Evolutionary conservation across 2,797 vertebrate genomes (phyloP).

Genomic region (Parambassis ranga): DNA sequence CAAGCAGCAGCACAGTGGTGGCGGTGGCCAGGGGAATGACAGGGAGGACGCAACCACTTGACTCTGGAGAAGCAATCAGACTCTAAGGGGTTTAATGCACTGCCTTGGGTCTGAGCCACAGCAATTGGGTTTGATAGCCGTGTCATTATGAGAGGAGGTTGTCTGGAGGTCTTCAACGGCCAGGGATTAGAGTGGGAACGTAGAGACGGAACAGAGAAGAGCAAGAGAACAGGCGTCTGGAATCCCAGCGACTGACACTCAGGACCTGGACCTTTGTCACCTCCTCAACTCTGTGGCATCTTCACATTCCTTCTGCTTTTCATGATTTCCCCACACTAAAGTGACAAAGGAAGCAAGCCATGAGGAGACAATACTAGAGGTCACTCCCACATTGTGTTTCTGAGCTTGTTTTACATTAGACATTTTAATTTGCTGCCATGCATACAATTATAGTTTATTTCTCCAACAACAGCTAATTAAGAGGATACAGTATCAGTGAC

Average conservation of each 20-base stretch:
- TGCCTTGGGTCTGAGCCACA: conserved; percentile 82
- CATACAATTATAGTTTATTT: conserved; percentile 57
- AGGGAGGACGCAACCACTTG: conserved; percentile 81
- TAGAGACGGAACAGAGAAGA: conserved; percentile 42
- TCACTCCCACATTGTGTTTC: conserved; percentile 50
- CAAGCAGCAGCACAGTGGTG: conserved; percentile 20
- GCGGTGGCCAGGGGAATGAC: conserved; percentile 67
- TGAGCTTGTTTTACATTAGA: conserved; percentile 53
- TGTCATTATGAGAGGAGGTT: conserved; percentile 84
- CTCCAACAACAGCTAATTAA: conserved; percentile 54
- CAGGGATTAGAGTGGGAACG: conserved; percentile 74
- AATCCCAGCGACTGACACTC: conserved; percentile 39
- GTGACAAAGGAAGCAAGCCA: conserved; percentile 45
- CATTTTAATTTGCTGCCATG: conserved; percentile 54
- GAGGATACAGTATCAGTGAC: conserved; percentile 34
- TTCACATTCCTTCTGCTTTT: conserved; percentile 42
- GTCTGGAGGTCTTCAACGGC: conserved; percentile 81
- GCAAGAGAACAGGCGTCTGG: conserved; percentile 45
- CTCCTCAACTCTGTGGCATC: conserved; percentile 59
- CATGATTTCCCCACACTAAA: conserved; percentile 64
- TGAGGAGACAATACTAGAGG: conserved; percentile 53
- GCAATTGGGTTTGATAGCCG: conserved; percentile 84
- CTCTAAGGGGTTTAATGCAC: conserved; percentile 82
- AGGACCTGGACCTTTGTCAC: conserved; percentile 50
- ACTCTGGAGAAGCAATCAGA: conserved; percentile 85